A percentile compares a stretch with the other conserved stretches of the same genome.
These are phyloP conservation scores for Epicampocera succincta DNA, from an alignment of 2,888 invertebrate species.

Conservation along the genomic window DNA sequence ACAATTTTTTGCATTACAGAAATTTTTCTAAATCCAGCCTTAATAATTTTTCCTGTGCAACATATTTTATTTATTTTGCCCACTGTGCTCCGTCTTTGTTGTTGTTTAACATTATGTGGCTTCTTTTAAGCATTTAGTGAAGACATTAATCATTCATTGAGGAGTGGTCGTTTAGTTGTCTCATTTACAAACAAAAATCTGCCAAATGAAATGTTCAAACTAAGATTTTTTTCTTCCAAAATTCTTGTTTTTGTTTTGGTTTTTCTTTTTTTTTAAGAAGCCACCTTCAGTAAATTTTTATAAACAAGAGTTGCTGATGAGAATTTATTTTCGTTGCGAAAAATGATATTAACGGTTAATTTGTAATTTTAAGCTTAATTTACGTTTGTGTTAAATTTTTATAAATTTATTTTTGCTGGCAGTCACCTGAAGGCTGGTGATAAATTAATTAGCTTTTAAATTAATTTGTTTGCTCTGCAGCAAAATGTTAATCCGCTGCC, in stretches of 20 bases:
- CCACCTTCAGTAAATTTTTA: neutral
- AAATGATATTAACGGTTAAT: too few species aligned
- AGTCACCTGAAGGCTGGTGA: neutral
- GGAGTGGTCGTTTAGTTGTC: slow-evolving; percentile 51
- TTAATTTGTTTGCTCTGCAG: slow-evolving; percentile 23
- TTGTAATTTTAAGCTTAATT: slow-evolving; percentile 40
- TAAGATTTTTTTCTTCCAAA: neutral
- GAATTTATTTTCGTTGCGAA: too few species aligned
- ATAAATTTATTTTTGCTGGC: neutral
- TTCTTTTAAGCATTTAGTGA: slow-evolving; percentile 30
- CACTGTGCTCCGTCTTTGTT: neutral
- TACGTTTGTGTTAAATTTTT: slow-evolving; percentile 5
- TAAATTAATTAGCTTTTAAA: slow-evolving; percentile 39
- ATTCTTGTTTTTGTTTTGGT: too few species aligned
- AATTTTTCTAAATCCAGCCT: too few species aligned
- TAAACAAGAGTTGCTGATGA: neutral
- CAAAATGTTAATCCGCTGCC: slow-evolving; percentile 14
- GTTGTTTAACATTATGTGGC: neutral
- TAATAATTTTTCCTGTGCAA: too few species aligned
- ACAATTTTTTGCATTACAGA: too few species aligned
- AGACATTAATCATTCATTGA: slow-evolving; percentile 67
- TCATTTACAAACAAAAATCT: slow-evolving; percentile 3
- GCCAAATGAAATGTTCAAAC: neutral
- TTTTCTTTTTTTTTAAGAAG: neutral
- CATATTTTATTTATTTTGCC: too few species aligned